phyloP scores from a whole-genome alignment of 64 coral and sea anemone genomes.

The Hydrozoanthus tunicans region DNA sequence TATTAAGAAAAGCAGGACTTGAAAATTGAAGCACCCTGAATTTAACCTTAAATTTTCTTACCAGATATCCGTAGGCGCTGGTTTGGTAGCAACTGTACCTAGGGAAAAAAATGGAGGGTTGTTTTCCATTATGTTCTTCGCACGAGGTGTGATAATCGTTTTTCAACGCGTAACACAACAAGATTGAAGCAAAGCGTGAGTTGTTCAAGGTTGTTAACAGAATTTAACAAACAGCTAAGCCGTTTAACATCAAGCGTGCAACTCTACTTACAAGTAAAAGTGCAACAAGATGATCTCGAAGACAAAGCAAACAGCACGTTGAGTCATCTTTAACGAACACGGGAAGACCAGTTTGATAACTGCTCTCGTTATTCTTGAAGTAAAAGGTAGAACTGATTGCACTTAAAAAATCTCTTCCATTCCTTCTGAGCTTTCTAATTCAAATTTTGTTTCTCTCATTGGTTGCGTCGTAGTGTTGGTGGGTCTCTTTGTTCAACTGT shows the following conservation, averaged over 20 bases:
- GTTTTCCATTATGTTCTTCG: neutral
- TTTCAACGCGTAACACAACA: neutral
- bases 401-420: neutral
- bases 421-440: neutral
- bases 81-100: constrained; percentile 22
- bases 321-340: constrained; percentile 3
- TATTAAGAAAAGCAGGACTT: neutral
- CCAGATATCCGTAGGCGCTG: constrained; percentile 2
- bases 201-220: neutral
- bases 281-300: constrained; percentile 9
- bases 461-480: neutral
- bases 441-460: neutral
- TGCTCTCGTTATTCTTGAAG: constrained; percentile 1
- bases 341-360: neutral
- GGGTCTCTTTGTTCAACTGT: constrained; percentile 8
- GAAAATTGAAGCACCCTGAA: neutral
- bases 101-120: neutral
- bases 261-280: constrained; percentile 39
- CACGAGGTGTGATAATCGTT: constrained; percentile 16
- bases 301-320: neutral
- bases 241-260: neutral
- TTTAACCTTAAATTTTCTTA: neutral
- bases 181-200: neutral
- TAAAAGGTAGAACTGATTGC: neutral
- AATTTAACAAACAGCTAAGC: constrained; percentile 9